Evolutionary conservation across 2,797 vertebrate species (phyloP).

Genomic region (Melanotaenia trifasciata): DNA sequence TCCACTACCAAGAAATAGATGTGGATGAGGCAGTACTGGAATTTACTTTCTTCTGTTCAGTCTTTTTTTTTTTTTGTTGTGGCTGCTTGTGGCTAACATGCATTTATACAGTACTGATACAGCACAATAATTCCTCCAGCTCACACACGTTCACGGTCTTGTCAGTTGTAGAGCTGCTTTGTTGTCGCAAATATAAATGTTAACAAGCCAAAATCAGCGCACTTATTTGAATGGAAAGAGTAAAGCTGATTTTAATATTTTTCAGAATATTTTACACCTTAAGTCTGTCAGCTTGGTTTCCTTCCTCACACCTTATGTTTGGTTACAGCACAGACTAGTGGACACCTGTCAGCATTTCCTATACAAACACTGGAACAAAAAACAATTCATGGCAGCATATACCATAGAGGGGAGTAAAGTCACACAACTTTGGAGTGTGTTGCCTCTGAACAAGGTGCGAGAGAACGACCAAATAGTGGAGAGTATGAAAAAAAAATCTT

Average conservation of each 20-base stretch:
- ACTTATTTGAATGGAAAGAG: slow-evolving; percentile 4
- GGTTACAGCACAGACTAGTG: slow-evolving; percentile 93
- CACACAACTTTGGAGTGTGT: background rate
- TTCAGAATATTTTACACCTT: background rate
- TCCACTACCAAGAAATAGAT: slow-evolving; percentile 60
- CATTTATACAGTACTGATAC: slow-evolving; percentile 44
- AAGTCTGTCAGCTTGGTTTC: slow-evolving; percentile 8
- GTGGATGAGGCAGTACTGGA: slow-evolving; percentile 44
- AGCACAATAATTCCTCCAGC: slow-evolving; percentile 25
- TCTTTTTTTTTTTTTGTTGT: slow-evolving; percentile 17
- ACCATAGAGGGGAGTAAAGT: too few relatives aligned
- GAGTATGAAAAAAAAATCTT: too few relatives aligned
- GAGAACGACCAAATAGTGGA: background rate
- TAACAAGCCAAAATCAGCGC: slow-evolving; percentile 10
- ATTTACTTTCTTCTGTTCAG: slow-evolving; percentile 53
- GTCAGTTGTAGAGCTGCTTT: slow-evolving; percentile 29
- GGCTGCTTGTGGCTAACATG: slow-evolving; percentile 19
- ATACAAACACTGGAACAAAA: background rate
- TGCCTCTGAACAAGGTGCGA: background rate
- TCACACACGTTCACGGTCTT: slow-evolving; percentile 5
- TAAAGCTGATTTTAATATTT: background rate
- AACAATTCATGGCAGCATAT: background rate
- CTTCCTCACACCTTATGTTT: slow-evolving; percentile 67
- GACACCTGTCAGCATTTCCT: slow-evolving; percentile 36
- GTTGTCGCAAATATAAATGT: slow-evolving; percentile 7